These are phyloP conservation scores for Chlorocebus sabaeus DNA, from an alignment of 2,113 vertebrate genomes.

Conservation along the genomic window DNA sequence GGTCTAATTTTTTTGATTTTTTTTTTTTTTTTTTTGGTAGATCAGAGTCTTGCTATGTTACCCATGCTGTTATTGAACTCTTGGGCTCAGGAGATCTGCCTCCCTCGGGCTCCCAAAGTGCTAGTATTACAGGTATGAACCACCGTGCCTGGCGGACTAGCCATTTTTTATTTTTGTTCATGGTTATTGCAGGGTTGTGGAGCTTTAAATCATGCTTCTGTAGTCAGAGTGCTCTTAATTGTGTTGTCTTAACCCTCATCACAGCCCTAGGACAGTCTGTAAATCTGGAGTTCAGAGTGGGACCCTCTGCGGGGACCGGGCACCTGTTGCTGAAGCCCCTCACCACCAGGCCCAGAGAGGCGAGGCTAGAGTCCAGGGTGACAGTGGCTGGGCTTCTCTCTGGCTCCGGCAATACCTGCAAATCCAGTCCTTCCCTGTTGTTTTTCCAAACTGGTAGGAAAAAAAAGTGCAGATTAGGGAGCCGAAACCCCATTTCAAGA, in stretches of 20 bases:
- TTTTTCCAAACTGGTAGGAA: neutral
- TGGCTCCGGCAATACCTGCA: no score
- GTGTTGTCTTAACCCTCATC: neutral
- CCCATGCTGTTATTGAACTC: no score
- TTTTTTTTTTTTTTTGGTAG: no score
- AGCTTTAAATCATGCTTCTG: neutral
- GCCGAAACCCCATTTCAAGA: neutral
- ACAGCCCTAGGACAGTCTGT: no score
- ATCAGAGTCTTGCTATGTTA: no score
- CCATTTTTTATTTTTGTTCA: neutral
- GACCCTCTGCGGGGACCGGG: neutral
- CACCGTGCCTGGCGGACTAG: no score
- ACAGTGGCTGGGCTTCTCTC: neutral
- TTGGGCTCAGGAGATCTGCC: no score
- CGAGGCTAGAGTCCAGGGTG: neutral
- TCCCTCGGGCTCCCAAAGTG: no score
- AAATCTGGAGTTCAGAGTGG: neutral
- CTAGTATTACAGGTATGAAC: no score
- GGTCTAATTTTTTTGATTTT: no score
- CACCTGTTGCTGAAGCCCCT: no score
- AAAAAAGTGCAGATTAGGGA: neutral
- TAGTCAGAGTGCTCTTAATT: neutral
- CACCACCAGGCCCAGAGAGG: neutral
- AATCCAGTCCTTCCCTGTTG: neutral
- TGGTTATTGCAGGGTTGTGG: neutral